Evolutionary conservation across 1,140 invertebrate species (phyloP).

Genomic region (Steinernema feltiae): DNA sequence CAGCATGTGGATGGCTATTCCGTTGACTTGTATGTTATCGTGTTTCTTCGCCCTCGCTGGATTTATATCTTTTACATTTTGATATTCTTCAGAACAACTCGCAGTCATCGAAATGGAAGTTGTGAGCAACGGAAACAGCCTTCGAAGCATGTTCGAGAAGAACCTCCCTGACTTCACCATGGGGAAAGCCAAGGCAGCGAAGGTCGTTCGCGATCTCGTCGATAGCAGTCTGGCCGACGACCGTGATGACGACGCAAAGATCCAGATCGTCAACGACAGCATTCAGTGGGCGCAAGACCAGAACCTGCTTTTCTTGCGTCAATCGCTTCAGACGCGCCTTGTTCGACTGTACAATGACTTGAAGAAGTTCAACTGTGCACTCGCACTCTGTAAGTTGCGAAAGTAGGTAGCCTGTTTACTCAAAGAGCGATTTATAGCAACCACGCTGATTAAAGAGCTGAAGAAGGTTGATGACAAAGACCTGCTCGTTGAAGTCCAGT

Average conservation of each 20-base stretch:
- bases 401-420: too few relatives aligned
- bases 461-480: conserved; percentile 99
- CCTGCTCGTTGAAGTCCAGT: conserved; percentile 84
- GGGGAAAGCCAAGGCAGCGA: conserved; percentile 97
- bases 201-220: conserved; percentile 87
- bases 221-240: conserved; percentile 89
- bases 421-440: too few relatives aligned
- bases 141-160: neutral
- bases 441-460: conserved; percentile 79
- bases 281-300: conserved; percentile 99
- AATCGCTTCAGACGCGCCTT: conserved; percentile 73
- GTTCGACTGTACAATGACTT: conserved; percentile 52
- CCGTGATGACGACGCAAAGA: conserved; percentile 65
- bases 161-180: conserved; percentile 64
- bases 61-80: too few relatives aligned
- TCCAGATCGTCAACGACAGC: conserved; percentile 76
- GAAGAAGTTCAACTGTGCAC: conserved; percentile 37
- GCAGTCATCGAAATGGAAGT: too few relatives aligned
- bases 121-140: too few relatives aligned
- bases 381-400: conserved; percentile 45
- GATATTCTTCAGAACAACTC: too few relatives aligned
- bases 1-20: too few relatives aligned
- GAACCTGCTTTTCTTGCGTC: conserved; percentile 87
- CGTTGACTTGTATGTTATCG: too few relatives aligned
- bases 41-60: too few relatives aligned